Percentiles rank a stretch among this genome's conserved stretches.
These are phyloP conservation scores for Eptesicus fuscus DNA, from an alignment of 2,113 vertebrate genomes.

Conservation along the genomic window DNA sequence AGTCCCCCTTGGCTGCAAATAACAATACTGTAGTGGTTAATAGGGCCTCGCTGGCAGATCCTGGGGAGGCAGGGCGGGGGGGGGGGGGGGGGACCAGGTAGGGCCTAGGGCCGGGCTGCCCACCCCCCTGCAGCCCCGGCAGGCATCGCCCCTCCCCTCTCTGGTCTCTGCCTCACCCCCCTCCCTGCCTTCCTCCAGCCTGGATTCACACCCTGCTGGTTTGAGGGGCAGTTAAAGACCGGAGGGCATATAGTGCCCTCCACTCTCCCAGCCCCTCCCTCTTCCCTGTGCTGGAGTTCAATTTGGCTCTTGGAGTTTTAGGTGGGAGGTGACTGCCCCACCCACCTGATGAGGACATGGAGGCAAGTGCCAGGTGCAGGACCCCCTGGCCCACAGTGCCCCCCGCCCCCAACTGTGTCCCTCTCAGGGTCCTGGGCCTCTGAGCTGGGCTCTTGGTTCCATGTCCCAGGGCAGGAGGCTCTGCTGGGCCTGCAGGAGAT, in stretches of 20 bases:
- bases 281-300: not conserved
- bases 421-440: not conserved
- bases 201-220: too few species aligned
- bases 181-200: not conserved
- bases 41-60: conserved; percentile 50
- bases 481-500: too few species aligned
- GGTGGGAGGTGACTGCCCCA: too few species aligned
- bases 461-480: not conserved
- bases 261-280: not conserved
- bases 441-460: not conserved
- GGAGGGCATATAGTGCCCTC: rapidly evolving
- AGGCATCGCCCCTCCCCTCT: not conserved
- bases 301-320: not conserved
- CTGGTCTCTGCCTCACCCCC: not conserved
- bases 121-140: not conserved
- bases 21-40: conserved; percentile 70
- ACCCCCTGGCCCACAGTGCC: too few species aligned
- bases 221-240: not conserved
- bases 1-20: conserved; percentile 80
- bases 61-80: not conserved
- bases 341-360: rapidly evolving
- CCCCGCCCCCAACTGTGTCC: too few species aligned
- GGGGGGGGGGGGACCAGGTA: conserved; percentile 13
- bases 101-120: not conserved
- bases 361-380: not conserved